A percentile compares a stretch with the other conserved stretches of the same genome.
phyloP scores from a whole-genome alignment of 2,888 invertebrate species.

The Noctua pronuba region DNA sequence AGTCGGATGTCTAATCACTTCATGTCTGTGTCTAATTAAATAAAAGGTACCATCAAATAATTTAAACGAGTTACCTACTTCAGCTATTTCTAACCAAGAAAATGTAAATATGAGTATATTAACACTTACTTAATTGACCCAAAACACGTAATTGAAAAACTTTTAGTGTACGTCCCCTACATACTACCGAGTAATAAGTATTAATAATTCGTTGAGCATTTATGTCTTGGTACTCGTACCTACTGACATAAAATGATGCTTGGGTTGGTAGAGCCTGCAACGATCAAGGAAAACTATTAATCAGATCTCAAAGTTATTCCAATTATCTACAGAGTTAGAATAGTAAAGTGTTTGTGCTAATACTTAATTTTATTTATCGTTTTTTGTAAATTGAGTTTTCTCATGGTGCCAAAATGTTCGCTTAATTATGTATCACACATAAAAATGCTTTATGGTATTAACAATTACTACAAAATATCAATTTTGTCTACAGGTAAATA shows the following conservation, averaged over 20 bases:
- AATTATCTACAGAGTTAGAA: constrained; percentile 39
- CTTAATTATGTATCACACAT: constrained; percentile 42
- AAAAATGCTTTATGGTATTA: constrained; percentile 35
- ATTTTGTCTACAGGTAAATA: constrained; percentile 65
- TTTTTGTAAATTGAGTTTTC: constrained; percentile 59
- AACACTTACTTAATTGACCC: neutral
- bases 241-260: constrained; percentile 2
- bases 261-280: neutral
- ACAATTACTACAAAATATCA: constrained; percentile 46
- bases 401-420: constrained; percentile 70
- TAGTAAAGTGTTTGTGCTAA: constrained; percentile 41
- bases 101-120: neutral
- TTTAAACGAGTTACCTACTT: neutral
- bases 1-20: constrained; percentile 17
- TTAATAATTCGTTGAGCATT: neutral
- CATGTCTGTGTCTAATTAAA: constrained; percentile 14
- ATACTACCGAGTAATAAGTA: neutral
- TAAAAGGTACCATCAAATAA: constrained; percentile 18
- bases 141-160: constrained; percentile 15
- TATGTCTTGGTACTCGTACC: neutral
- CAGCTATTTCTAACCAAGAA: constrained; percentile 20
- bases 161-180: neutral
- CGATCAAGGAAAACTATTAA: constrained; percentile 42
- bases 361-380: constrained; percentile 47
- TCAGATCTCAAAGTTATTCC: constrained; percentile 61